Percentiles rank a stretch among this genome's conserved stretches.
phyloP scores from a whole-genome alignment of 2,888 invertebrate species.

The Thalpophila matura region DNA sequence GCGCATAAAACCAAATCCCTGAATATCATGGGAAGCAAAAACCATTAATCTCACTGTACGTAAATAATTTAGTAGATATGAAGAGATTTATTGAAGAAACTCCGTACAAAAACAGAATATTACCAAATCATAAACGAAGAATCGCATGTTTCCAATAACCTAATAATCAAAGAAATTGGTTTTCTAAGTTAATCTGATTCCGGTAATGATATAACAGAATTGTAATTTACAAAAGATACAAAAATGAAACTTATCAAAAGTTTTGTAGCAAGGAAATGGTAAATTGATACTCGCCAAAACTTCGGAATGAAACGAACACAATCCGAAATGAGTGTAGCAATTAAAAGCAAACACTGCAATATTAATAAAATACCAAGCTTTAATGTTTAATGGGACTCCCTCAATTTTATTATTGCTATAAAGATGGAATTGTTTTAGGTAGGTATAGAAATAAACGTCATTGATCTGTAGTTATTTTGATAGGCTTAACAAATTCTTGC shows the following conservation, averaged over 20 bases:
- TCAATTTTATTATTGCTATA: slow-evolving; percentile 32
- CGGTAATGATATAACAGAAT: not conserved
- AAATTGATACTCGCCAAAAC: slow-evolving; percentile 26
- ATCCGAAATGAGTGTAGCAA: slow-evolving; percentile 19
- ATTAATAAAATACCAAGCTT: slow-evolving; percentile 39
- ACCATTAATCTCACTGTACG: too few relatives aligned
- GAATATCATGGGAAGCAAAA: too few relatives aligned
- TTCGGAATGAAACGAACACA: slow-evolving; percentile 43
- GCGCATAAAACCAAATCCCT: too few relatives aligned
- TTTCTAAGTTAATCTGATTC: not conserved
- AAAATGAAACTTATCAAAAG: slow-evolving; percentile 9
- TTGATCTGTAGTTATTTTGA: not conserved
- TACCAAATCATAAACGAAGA: not conserved
- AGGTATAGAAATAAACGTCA: not conserved
- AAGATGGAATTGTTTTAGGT: slow-evolving; percentile 3
- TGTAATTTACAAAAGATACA: slow-evolving; percentile 8
- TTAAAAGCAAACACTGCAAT: slow-evolving; percentile 43
- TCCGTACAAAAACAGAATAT: not conserved
- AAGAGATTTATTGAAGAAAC: too few relatives aligned
- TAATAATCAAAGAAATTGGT: not conserved
- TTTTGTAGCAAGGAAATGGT: slow-evolving; percentile 15
- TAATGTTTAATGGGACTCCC: slow-evolving; percentile 17
- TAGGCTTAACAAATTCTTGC: not conserved
- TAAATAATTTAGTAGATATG: too few relatives aligned
- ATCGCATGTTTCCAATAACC: not conserved